Conservation (phyloP, 2,113 vertebrate species). For the Boulengeromyrus knoepffleri region DNA sequence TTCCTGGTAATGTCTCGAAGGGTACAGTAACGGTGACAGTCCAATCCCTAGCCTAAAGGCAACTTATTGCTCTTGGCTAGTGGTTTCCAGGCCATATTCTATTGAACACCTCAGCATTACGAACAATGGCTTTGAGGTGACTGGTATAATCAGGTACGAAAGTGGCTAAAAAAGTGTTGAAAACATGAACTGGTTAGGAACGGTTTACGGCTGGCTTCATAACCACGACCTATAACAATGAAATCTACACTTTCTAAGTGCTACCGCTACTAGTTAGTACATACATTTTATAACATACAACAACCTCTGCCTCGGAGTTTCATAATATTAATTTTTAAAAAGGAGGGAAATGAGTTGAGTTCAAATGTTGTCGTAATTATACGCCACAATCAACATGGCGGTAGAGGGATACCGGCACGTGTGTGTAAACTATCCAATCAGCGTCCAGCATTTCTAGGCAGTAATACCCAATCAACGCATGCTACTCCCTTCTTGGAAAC, state of each 20-base stretch:
- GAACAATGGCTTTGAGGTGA: not conserved
- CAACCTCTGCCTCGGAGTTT: not conserved
- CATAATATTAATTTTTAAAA: not conserved
- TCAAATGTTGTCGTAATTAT: not conserved
- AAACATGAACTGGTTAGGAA: not conserved
- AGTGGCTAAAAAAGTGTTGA: not conserved
- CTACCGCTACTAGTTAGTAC: not conserved
- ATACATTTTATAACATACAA: not conserved
- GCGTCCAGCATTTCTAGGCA: not conserved
- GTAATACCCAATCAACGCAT: not conserved
- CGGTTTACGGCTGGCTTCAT: not conserved
- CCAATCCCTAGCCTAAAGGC: not conserved
- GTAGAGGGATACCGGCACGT: not conserved
- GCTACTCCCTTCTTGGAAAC: constrained; percentile 32
- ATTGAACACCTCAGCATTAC: not conserved
- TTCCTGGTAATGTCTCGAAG: not conserved
- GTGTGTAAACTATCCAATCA: constrained; percentile 41
- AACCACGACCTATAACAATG: not conserved
- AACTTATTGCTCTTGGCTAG: not conserved
- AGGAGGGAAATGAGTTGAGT: not conserved
- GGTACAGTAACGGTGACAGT: not conserved
- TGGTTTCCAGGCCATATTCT: not conserved
- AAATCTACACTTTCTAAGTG: not conserved
- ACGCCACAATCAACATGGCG: constrained; percentile 53
- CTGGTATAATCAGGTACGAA: not conserved